A percentile compares a stretch with the other conserved stretches of the same genome.
Evolutionary conservation across 2,888 invertebrate genomes (phyloP).

Genomic region (Augochlorella aurata): DNA sequence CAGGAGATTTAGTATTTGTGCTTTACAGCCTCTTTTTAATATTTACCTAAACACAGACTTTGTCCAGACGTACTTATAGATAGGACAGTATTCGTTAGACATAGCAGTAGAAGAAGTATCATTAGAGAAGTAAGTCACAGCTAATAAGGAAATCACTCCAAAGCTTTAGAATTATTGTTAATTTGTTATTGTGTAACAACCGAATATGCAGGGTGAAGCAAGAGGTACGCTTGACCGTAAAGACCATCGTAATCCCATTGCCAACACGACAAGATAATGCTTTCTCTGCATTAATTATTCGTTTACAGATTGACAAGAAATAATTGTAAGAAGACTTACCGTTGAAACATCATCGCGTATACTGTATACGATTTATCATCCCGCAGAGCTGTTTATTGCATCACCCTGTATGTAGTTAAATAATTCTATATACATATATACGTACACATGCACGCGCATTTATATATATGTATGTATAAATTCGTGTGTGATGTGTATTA

Average conservation of each 20-base stretch:
- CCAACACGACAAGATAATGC: background rate
- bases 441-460: constrained; percentile 59
- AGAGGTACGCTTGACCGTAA: constrained; percentile 52
- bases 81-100: constrained; percentile 80
- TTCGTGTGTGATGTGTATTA: constrained; percentile 61
- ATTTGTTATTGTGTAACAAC: constrained; percentile 71
- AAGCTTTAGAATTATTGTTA: constrained; percentile 79
- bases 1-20: constrained; percentile 65
- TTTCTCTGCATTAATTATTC: background rate
- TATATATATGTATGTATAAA: constrained; percentile 66
- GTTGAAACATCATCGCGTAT: constrained; percentile 15
- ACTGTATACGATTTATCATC: constrained; percentile 19
- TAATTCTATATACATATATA: constrained; percentile 66
- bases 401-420: constrained; percentile 70
- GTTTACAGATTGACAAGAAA: background rate
- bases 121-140: constrained; percentile 66
- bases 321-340: background rate
- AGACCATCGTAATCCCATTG: constrained; percentile 18
- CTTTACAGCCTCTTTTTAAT: constrained; percentile 68
- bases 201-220: constrained; percentile 64
- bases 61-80: constrained; percentile 79
- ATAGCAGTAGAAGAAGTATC: constrained; percentile 66
- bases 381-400: constrained; percentile 55
- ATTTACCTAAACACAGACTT: constrained; percentile 59
- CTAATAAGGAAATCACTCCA: constrained; percentile 77